These are phyloP conservation scores for Chaetogeoica ovagalla DNA, from an alignment of 2,888 invertebrate species.

Conservation along the genomic window DNA sequence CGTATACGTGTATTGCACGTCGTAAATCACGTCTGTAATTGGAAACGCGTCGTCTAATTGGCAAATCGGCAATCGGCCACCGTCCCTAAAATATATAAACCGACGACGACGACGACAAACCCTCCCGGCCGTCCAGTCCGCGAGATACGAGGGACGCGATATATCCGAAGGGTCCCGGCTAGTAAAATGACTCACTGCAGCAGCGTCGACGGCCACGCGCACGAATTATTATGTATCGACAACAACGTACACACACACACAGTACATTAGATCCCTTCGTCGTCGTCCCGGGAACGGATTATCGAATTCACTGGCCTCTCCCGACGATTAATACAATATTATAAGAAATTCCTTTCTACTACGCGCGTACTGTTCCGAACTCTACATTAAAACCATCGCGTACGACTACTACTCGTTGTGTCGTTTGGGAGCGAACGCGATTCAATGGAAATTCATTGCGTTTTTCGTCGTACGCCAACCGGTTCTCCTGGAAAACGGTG, in stretches of 20 bases:
- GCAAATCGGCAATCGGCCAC: constrained; percentile 31
- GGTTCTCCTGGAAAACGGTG: too few relatives aligned
- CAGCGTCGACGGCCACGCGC: not conserved
- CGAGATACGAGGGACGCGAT: not conserved
- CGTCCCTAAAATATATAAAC: not conserved
- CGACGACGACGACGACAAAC: constrained; percentile 3
- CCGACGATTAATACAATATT: too few relatives aligned
- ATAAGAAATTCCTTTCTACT: not conserved
- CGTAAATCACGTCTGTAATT: constrained; percentile 14
- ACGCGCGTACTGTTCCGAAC: too few relatives aligned
- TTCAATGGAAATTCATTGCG: too few relatives aligned
- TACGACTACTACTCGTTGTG: too few relatives aligned
- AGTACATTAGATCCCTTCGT: constrained; percentile 7
- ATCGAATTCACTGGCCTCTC: constrained; percentile 6
- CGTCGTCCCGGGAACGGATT: not conserved
- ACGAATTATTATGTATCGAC: constrained; percentile 8
- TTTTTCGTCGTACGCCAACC: too few relatives aligned
- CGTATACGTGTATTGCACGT: not conserved
- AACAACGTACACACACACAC: too few relatives aligned
- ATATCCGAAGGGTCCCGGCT: not conserved
- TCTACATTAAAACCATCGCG: too few relatives aligned
- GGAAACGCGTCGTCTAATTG: constrained; percentile 13
- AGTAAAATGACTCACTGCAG: constrained; percentile 38
- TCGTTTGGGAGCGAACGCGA: too few relatives aligned
- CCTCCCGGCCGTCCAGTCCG: too few relatives aligned